Percentiles rank a stretch among this genome's conserved stretches.
Conservation (phyloP, 2,113 vertebrate species). For the Litocranius walleri region DNA sequence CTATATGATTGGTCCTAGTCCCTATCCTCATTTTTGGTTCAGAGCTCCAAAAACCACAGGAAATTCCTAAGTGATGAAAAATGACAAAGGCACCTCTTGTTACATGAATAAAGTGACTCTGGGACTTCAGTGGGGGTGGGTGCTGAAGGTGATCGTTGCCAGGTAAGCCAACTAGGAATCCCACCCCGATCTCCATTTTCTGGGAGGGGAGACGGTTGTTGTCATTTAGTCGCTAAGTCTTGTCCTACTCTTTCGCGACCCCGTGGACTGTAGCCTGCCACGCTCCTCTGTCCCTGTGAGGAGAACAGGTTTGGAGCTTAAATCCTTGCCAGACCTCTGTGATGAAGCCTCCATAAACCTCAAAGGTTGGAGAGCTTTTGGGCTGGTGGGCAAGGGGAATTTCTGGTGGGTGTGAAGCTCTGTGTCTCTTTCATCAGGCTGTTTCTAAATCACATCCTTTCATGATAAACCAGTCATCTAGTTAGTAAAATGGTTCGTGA, state of each 20-base stretch:
- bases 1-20: not conserved
- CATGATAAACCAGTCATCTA: not conserved
- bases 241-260: not conserved
- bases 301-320: not conserved
- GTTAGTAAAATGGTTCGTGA: not conserved
- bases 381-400: not conserved
- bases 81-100: not conserved
- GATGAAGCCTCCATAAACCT: not conserved
- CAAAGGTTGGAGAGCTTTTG: not conserved
- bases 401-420: not conserved
- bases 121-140: too few relatives aligned
- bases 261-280: not conserved
- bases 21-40: not conserved
- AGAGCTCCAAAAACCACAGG: not conserved
- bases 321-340: not conserved
- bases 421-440: not conserved
- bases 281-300: not conserved
- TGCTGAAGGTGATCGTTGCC: not conserved
- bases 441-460: not conserved
- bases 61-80: not conserved
- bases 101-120: not conserved
- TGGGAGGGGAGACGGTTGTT: not conserved
- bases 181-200: accelerated
- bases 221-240: not conserved
- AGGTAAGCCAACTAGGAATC: not conserved